A percentile compares a stretch with the other conserved stretches of the same genome.
These are phyloP conservation scores for Poecilia wingei DNA, from an alignment of 2,797 vertebrate species.

Conservation along the genomic window DNA sequence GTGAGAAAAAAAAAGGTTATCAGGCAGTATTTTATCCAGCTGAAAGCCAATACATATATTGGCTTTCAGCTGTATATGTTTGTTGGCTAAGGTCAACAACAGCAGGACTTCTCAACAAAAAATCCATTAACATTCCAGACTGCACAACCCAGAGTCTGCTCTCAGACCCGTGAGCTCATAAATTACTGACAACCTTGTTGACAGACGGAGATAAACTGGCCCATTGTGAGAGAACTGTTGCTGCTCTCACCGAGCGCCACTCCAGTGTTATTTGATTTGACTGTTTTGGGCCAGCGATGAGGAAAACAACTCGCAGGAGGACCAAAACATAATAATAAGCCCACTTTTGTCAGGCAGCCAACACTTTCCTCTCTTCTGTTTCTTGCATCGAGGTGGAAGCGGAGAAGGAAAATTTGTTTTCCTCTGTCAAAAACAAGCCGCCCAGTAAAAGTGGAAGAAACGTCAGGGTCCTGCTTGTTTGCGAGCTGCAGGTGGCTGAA, in stretches of 20 bases:
- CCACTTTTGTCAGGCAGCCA: constrained; percentile 48
- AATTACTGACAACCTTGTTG: constrained; percentile 66
- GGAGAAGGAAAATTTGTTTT: constrained; percentile 44
- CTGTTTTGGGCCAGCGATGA: constrained; percentile 40
- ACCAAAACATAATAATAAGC: constrained; percentile 52
- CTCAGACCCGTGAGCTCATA: constrained; percentile 63
- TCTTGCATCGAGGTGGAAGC: constrained; percentile 24
- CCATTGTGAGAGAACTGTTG: constrained; percentile 65
- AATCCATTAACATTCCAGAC: constrained; percentile 74
- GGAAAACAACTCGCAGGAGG: constrained; percentile 51
- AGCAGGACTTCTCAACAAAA: constrained; percentile 44
- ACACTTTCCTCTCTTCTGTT: constrained; percentile 59
- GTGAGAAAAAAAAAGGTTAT: too few species aligned
- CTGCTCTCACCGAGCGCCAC: constrained; percentile 43
- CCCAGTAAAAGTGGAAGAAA: constrained; percentile 65
- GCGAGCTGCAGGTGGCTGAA: constrained; percentile 65
- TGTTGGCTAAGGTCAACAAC: constrained; percentile 18
- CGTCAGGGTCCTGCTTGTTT: constrained; percentile 51
- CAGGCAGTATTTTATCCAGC: background rate
- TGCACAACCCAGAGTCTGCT: constrained; percentile 41
- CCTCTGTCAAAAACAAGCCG: constrained; percentile 59
- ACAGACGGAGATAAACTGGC: constrained; percentile 60
- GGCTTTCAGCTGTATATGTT: background rate
- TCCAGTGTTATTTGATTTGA: constrained; percentile 56
- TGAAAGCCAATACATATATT: background rate